Evolutionary conservation across 2,797 vertebrate genomes (phyloP).

Genomic region (Muscicapa comitata): DNA sequence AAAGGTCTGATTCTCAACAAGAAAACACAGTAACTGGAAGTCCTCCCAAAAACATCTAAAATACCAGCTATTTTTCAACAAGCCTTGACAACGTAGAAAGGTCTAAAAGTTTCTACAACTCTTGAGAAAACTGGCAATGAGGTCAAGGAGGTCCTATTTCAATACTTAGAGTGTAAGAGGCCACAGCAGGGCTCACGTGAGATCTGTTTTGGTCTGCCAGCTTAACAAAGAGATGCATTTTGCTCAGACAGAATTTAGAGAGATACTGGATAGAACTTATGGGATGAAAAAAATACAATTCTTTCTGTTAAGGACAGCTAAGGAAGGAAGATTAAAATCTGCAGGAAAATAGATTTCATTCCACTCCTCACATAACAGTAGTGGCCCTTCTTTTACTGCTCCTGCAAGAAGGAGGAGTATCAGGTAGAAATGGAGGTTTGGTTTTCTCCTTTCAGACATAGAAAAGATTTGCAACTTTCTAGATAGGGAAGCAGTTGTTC

Average conservation of each 20-base stretch:
- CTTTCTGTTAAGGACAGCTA: neutral
- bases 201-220: neutral
- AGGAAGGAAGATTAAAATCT: neutral
- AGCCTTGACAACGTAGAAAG: neutral
- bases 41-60: neutral
- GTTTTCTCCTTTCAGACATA: neutral
- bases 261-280: neutral
- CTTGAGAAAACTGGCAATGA: neutral
- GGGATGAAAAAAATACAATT: neutral
- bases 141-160: neutral
- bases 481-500: neutral
- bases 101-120: neutral
- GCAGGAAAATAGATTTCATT: neutral
- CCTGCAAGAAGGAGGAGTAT: neutral
- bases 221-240: neutral
- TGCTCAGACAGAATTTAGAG: neutral
- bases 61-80: neutral
- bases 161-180: neutral
- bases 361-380: neutral
- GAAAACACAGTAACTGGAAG: neutral
- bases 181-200: neutral
- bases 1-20: neutral
- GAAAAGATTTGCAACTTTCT: neutral
- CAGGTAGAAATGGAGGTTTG: neutral
- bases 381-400: neutral